Evolutionary conservation across 2,888 invertebrate genomes (phyloP).

Genomic region (Crioceris asparagi): DNA sequence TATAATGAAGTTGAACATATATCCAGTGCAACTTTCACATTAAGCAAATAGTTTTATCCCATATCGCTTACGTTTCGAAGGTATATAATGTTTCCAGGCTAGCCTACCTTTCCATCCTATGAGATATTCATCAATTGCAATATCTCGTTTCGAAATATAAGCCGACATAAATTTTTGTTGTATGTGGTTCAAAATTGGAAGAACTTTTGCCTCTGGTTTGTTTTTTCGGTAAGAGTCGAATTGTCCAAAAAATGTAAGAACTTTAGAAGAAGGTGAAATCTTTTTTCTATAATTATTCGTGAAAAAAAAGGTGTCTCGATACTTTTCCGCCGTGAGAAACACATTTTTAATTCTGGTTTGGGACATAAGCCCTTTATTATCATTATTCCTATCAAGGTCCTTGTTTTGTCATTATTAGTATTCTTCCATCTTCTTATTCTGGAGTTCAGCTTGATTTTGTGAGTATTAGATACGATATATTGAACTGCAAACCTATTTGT

Average conservation of each 20-base stretch:
- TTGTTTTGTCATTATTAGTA: not conserved
- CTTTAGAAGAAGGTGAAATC: slow-evolving; percentile 1
- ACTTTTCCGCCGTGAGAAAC: not conserved
- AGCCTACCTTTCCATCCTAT: slow-evolving; percentile 8
- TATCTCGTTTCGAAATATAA: not conserved
- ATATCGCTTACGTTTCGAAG: slow-evolving; percentile 6
- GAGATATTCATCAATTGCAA: slow-evolving; percentile 8
- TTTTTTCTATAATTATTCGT: not conserved
- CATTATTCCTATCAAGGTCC: not conserved
- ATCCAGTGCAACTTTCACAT: slow-evolving; percentile 8
- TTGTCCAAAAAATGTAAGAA: slow-evolving; percentile 9
- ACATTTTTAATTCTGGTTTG: not conserved
- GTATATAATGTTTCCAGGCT: slow-evolving; percentile 10
- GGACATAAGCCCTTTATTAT: not conserved
- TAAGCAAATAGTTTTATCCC: slow-evolving; percentile 10
- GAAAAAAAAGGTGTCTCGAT: not conserved
- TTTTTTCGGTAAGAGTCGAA: not conserved
- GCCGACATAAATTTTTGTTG: not conserved
- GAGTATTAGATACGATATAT: not conserved
- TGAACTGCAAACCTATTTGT: no score
- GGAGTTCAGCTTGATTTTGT: slow-evolving; percentile 1
- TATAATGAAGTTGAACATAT: slow-evolving; percentile 4
- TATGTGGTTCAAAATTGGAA: not conserved
- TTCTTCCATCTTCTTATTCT: slow-evolving; percentile 3
- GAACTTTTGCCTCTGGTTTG: not conserved